Base-by-base conservation (phyloP, 2,113 vertebrate genomes). In the Tupaia chinensis region DNA sequence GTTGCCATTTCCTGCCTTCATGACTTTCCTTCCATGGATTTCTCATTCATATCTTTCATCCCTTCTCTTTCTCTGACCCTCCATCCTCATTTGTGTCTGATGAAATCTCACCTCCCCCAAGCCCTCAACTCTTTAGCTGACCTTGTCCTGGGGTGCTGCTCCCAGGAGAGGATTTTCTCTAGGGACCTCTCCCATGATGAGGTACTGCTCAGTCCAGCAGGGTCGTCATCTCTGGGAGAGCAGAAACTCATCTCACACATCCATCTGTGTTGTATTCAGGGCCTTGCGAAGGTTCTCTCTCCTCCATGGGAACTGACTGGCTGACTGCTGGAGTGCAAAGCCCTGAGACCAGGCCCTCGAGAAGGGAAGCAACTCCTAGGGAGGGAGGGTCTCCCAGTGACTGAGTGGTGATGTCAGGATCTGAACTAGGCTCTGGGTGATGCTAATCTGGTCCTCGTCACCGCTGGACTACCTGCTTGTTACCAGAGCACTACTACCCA, bases 21-120 rank as follows among this genome's bases (percentile, higher is more conserved):
- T 1, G 0, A 10, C 15, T 65, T 34, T 16, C 69, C 20, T n/a
- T 0, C 9, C 15, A 3, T 7, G 23, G 32, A 11, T 0, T 20
- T 27, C 16, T 56, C n/a, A 54, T 32, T 34, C 16, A 7, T n/a
- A 9, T 3, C 60, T 5, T 22, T 82, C 2, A 7, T 12, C 4
- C 2, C 15, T 29, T 10, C 22, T 12, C 13, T 76, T 12, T 44
- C 2, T 19, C 73, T 16, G 20, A 7, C 8, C 16, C 2, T 2
- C 3, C 0, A 61, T 2, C 17, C 19, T 20, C 25, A 0, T 11
- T 11, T 19, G 53, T 56, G 12, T 63, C 53, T 34, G n/a, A 27
- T 6, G 9, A 19, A 6, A 22, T 27, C 56, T 72, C 34, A 3
- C 60, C 9, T 23, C 1, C 68, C 9, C 19, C 32, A 6, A 54